Evolutionary conservation across 2,113 vertebrate species (phyloP), one percentile per base, ranked within the genome.

Genomic region (Bubalus kerabau): DNA sequence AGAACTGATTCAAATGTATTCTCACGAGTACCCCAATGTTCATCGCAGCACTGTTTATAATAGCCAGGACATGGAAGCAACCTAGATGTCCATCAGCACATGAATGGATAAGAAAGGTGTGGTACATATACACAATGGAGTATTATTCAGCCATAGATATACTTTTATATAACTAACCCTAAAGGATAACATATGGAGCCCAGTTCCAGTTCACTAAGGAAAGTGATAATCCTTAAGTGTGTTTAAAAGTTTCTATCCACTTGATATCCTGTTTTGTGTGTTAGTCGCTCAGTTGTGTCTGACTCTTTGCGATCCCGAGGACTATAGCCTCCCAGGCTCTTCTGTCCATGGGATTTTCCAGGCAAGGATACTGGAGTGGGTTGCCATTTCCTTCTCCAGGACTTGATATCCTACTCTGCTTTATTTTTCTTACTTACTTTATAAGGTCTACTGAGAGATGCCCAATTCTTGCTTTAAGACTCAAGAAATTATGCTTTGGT

Each of bases 161-260:
- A 7, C 1, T 19, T 7, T 50, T 30, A 54, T 17, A 26, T 84
- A 81, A 48, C 1, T 80, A 74, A 48, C 2, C 0, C 5, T 21
- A 74, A 80, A 67, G 46, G 30, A 16, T 28, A 62, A 48, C 11
- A 8, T 5, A 59, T 14, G 13, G 19, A 57, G 16, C 14, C 24
- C 4, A 17, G 13, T 28, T 40, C 17, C 30, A 24, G 6, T 48
- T 86, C 80, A 46, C 28, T 26, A 11, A 59, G 11, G 15, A 13
- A 1, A 24, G 5, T 81, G 46, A 59, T 52, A 26, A 60, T 15
- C 7, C 19, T 81, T 28, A 64, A 46, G 0, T 28, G 0, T 91
- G 21, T 0, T 11, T 57, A 36, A 12, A 43, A 28, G 2, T 54
- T 54, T 24, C 16, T 19, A 6, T 28, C 28, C 2, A 32, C 0